Percentiles rank a stretch among this genome's conserved stretches.
These are phyloP conservation scores for Amblyraja radiata DNA, from an alignment of 2,797 vertebrate species.

Conservation along the genomic window DNA sequence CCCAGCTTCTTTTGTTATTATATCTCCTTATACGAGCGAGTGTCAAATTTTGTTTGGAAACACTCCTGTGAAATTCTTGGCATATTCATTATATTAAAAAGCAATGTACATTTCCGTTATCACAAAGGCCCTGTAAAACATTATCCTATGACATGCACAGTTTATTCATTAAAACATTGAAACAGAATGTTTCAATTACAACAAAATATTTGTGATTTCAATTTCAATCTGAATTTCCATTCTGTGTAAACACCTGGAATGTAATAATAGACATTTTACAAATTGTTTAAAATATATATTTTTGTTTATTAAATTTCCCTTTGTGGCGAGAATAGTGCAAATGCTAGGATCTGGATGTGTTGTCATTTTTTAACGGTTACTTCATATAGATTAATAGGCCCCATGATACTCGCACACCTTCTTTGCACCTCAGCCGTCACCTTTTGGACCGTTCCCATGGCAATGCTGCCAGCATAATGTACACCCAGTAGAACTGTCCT, in stretches of 20 bases:
- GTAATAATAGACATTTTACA: neutral
- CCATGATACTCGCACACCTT: neutral
- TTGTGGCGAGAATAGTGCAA: neutral
- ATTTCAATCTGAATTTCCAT: neutral
- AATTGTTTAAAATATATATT: neutral
- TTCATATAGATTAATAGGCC: neutral
- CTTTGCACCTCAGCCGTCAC: neutral
- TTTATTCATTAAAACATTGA: neutral
- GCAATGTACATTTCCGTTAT: too few relatives aligned
- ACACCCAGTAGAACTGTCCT: neutral
- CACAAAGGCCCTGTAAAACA: neutral
- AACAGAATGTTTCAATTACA: neutral
- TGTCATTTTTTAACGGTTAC: neutral
- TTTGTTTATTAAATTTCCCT: neutral
- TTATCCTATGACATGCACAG: neutral
- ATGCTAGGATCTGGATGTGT: neutral
- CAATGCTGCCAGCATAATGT: neutral
- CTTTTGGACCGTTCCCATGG: slow-evolving; percentile 4
- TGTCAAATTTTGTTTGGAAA: too few relatives aligned
- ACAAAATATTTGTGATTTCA: neutral
- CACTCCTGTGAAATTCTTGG: too few relatives aligned
- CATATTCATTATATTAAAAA: too few relatives aligned
- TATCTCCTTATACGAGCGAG: too few relatives aligned
- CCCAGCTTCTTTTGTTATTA: too few relatives aligned
- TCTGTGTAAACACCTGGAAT: neutral